Evolutionary conservation across 1,140 invertebrate species (phyloP).

Genomic region (Heliconius himera): DNA sequence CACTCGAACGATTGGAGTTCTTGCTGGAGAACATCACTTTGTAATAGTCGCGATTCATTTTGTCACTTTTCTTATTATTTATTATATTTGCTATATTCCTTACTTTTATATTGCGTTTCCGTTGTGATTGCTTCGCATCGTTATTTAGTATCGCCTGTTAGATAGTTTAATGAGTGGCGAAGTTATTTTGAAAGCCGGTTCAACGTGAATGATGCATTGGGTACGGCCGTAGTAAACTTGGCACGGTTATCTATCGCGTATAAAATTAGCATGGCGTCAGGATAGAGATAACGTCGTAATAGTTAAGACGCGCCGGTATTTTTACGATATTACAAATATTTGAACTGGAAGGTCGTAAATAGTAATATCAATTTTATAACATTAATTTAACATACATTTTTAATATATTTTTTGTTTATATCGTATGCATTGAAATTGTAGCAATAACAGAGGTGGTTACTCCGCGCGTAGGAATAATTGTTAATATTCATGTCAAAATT

Average conservation of each 20-base stretch:
- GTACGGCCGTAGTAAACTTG: conserved; percentile 41
- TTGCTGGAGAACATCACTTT: conserved; percentile 66
- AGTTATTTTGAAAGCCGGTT: conserved; percentile 31
- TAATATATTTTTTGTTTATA: not conserved
- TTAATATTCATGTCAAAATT: too few species aligned
- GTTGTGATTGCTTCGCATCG: conserved; percentile 28
- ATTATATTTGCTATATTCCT: conserved; percentile 34
- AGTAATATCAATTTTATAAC: not conserved
- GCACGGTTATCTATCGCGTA: conserved; percentile 35
- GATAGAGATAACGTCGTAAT: conserved; percentile 18
- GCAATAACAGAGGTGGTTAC: too few species aligned
- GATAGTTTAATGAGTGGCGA: conserved; percentile 17
- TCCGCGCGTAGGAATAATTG: too few species aligned
- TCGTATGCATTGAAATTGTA: too few species aligned
- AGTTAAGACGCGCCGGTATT: conserved; percentile 1
- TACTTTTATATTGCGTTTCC: conserved; percentile 31
- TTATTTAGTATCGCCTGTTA: conserved; percentile 18
- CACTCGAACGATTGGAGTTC: conserved; percentile 48
- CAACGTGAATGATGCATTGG: conserved; percentile 37
- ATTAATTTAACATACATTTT: too few species aligned
- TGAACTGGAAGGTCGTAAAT: not conserved
- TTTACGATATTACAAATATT: conserved; percentile 9
- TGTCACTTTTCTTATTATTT: conserved; percentile 43
- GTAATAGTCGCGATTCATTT: conserved; percentile 74
- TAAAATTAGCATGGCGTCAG: conserved; percentile 34